phyloP scores from a whole-genome alignment of 2,797 vertebrate genomes.

The Rhyacichthys aspro region DNA sequence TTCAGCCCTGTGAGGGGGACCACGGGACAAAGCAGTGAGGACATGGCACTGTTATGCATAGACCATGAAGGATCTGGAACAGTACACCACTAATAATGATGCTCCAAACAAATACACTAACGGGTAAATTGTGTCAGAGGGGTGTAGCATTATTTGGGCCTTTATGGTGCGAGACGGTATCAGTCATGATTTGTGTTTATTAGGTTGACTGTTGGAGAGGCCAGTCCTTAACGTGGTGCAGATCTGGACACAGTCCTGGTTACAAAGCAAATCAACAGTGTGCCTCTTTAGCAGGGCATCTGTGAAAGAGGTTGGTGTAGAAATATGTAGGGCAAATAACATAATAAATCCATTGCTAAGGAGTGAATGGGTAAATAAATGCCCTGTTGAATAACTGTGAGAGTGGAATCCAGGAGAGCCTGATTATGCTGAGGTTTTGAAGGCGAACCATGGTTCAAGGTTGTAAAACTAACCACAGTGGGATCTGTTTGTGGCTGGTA shows the following conservation, averaged over 20 bases:
- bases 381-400: constrained; percentile 43
- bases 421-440: constrained; percentile 64
- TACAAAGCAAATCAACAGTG: too few relatives aligned
- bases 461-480: constrained; percentile 78
- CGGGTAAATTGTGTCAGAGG: constrained; percentile 30
- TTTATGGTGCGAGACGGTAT: constrained; percentile 42
- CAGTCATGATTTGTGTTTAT: constrained; percentile 57
- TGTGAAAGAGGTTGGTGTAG: background rate
- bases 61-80: too few relatives aligned
- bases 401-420: constrained; percentile 49
- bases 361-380: constrained; percentile 45
- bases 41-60: constrained; percentile 26
- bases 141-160: constrained; percentile 33
- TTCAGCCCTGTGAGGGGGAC: constrained; percentile 45
- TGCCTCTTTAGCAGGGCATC: too few relatives aligned
- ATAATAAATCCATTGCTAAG: background rate
- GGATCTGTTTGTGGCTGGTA: constrained; percentile 68
- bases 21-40: constrained; percentile 44
- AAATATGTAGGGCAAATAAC: constrained; percentile 14
- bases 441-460: constrained; percentile 77
- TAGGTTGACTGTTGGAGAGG: constrained; percentile 51
- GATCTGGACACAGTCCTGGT: too few relatives aligned
- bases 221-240: constrained; percentile 42
- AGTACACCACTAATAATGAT: too few relatives aligned
- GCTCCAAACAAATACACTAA: constrained; percentile 51